Evolutionary conservation across 37 sponge, comb jelly and placozoan genomes (phyloP), one percentile per base, ranked within the genome.

Genomic region (Cliona cf. orientalis): DNA sequence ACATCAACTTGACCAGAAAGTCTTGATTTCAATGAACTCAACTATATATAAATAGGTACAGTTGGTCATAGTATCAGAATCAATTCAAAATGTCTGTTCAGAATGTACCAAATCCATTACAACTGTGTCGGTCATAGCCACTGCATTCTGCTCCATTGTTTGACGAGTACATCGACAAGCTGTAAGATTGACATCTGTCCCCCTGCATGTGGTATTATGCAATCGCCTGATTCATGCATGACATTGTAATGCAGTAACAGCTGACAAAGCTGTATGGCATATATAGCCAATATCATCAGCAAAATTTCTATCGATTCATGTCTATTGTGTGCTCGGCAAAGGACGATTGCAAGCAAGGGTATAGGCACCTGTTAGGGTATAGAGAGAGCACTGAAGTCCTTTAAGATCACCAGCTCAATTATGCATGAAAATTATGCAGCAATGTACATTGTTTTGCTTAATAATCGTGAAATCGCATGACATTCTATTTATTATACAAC

Each of bases 1-100:
- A 98, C 72, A 74, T 98, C 99, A 5, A 98, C 93, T n/a, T 73
- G 71, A 32, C 68, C 66, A 29, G 32, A 9, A 26, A 94, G 58
- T 29, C 95, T 76, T 32, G 36, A 22, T 0, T 29, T 40, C 5
- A 91, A 29, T 36, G 33, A 23, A 45, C 9, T 46, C 11, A 81
- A 40, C 86, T 86, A 33, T 6, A 55, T 5, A 76, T 61, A 12
- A 23, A 11, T 12, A 71, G 45, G 4, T 39, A 3, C 17, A 2
- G 2, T 17, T 6, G 6, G 57, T 5, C 40, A 75, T 11, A 4
- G 6, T 4, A 9, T 28, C 22, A 35, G 33, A 49, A 23, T 3
- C 31, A 34, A 12, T 2, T 77, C 38, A 61, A 37, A 36, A 42
- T 56, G 61, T 42, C 5, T 9, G 26, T 46, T 53, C 57, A 2